Evolutionary conservation across 2,113 vertebrate genomes (phyloP).

Genomic region (Heterocephalus glaber): DNA sequence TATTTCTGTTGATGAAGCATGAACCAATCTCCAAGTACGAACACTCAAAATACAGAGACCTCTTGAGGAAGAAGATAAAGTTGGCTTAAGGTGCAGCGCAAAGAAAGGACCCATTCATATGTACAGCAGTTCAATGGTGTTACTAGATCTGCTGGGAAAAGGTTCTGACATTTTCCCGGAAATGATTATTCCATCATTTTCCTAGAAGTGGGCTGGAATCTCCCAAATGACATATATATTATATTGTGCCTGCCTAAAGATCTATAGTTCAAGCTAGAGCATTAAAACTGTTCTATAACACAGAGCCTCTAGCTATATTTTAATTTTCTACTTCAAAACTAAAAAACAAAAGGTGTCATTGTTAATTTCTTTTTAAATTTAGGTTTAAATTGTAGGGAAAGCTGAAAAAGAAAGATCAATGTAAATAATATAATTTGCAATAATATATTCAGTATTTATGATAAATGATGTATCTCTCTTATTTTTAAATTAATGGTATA

Average conservation of each 20-base stretch:
- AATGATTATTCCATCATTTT: conserved; percentile 59
- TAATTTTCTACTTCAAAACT: conserved; percentile 54
- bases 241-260: conserved; percentile 40
- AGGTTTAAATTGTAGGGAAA: background rate
- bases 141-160: conserved; percentile 46
- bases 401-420: background rate
- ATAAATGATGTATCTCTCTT: background rate
- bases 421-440: background rate
- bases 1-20: background rate
- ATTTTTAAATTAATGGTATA: background rate
- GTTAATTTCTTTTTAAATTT: conserved; percentile 51
- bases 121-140: background rate
- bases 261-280: conserved; percentile 7
- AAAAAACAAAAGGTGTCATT: background rate
- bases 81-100: background rate
- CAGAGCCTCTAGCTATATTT: background rate
- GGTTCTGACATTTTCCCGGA: conserved; percentile 45
- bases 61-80: conserved; percentile 8
- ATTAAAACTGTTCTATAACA: conserved; percentile 30
- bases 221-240: conserved; percentile 37
- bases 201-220: conserved; percentile 15
- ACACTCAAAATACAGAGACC: background rate
- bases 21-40: background rate
- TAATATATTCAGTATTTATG: background rate
- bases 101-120: background rate